Evolutionary conservation across 2,797 vertebrate genomes (phyloP), one percentile per base, ranked within the genome.

Genomic region (Macrochelys suwanniensis): DNA sequence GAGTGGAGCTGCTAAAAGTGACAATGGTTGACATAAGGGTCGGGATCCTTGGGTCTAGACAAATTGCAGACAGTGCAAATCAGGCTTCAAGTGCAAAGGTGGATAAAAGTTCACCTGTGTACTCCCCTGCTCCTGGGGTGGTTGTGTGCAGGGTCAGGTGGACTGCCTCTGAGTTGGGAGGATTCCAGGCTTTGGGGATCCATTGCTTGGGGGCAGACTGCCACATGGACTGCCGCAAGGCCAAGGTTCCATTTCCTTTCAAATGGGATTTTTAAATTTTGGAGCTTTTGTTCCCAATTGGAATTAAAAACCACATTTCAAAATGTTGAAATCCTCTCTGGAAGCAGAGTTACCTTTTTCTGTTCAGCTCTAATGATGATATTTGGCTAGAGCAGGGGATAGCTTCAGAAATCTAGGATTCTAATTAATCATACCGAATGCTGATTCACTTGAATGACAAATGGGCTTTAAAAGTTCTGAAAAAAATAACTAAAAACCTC

Each of bases 21-120:
- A 6, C 3, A 4, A 8, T 82, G 77, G 7, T 51, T 71, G 76
- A 9, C 3, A 0, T 11, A 11, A 53, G 26, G 57, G 51, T 28
- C 50, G 21, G 89, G 47, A 19, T 37, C 42, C 51, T 54, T 5
- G 13, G 2, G 42, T 61, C 53, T 51, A 79, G 57, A 50, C 47
- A 23, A 77, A 68, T 2, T 33, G 57, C 45, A 91, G 57, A 77
- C 17, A 42, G 2, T 31, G 80, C 31, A 83, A 74, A 82, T 15
- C 49, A 71, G 85, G 82, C 26, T 1, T 5, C 57, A 71, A 61
- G 7, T 6, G 37, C 0, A 0, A 45, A 42, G 56, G 11, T 28
- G 45, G 26, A 49, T 47, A 31, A 15, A 0, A 4, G 61, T 50
- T 0, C 1, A 4, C 33, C 45, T 26, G 56, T 47, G 56, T 5